Base-by-base conservation (phyloP, 2,113 vertebrate species). In the Cebus imitator region DNA sequence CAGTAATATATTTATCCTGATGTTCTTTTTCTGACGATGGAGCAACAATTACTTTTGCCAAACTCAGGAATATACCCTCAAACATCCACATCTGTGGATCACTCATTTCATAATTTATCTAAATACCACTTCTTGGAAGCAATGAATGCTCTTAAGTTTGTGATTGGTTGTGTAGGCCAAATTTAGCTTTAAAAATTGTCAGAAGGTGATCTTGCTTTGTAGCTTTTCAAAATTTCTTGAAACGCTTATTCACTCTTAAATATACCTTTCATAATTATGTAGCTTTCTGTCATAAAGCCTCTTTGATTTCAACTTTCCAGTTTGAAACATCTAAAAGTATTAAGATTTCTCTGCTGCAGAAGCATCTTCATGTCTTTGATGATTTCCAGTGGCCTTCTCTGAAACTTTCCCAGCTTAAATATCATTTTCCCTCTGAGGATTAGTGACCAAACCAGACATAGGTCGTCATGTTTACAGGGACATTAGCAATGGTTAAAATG, bases 111-210 rank as follows among this genome's bases (percentile, higher is more conserved):
- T 80, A 32, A 23, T 30, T 72, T 50, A 45, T 13, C 11, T 72
- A 61, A 83, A 75, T 55, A 7, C 37, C 10, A 55, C 9, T 75
- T 50, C 48, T 86, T 50, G 14, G 52, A 93, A 87, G 23, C 73
- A 95, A 5, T 3, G 50, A 55, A 18, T 21, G 35, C 21, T 78
- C 40, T 4, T 4, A 83, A 50, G 9, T 73, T 76, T 88, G 52
- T 45, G 17, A 76, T 8, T 83, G n/a, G 35, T 50, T 84, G 10
- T 85, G 43, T 45, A 27, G 90, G 61, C 21, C 70, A 37, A 57
- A 86, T 91, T 75, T 27, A 72, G 35, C 68, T 72, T 87, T 84
- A 76, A 84, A 94, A 94, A 40, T 45, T 94, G 43, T 96, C 35
- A 55, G 25, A 52, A 68, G 35, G 23, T 17, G 37, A 79, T 52